Evolutionary conservation across 2,113 vertebrate genomes (phyloP).

Genomic region (Colaptes auratus): DNA sequence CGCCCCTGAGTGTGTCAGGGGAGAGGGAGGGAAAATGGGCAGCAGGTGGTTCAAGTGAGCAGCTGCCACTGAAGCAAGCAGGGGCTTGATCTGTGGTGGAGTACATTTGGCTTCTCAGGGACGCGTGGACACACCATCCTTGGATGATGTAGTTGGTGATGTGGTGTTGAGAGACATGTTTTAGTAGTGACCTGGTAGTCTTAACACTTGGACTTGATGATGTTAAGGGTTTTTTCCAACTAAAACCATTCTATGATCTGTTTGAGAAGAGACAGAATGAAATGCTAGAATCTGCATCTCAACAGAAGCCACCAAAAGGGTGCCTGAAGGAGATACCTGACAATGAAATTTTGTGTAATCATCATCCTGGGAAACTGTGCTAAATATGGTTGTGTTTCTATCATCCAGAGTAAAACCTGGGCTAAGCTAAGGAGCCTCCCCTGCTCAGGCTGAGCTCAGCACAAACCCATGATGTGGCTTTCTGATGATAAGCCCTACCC

Average conservation of each 20-base stretch:
- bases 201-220: no score
- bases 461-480: rapidly evolving
- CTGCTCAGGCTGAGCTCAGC: neutral
- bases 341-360: neutral
- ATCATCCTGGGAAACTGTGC: neutral
- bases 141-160: no score
- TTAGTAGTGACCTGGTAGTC: no score
- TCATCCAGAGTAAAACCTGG: neutral
- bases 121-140: no score
- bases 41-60: neutral
- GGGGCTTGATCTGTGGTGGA: neutral
- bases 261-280: neutral
- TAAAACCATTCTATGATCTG: no score
- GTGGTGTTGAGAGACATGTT: no score
- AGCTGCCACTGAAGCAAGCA: neutral
- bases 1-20: rapidly evolving
- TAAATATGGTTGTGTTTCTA: rapidly evolving
- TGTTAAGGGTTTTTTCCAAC: no score
- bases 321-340: neutral
- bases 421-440: neutral
- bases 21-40: neutral
- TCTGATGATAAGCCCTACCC: rapidly evolving
- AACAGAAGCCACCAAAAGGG: neutral
- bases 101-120: no score
- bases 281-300: neutral